These are phyloP conservation scores for Brachionus angularis DNA, from an alignment of 1,140 invertebrate genomes.

Conservation along the genomic window DNA sequence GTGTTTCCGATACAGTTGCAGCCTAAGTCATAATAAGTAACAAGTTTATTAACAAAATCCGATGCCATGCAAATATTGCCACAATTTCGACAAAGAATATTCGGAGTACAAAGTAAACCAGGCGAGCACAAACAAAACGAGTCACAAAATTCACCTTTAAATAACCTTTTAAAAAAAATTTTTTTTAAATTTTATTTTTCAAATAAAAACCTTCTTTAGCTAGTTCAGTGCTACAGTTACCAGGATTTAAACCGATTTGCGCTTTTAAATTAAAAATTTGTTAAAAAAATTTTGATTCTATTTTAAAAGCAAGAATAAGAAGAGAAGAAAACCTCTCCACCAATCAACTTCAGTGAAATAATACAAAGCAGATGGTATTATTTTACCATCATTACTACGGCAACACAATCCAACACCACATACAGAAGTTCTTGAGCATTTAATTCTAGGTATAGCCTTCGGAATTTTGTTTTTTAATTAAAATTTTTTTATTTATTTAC, in stretches of 20 bases:
- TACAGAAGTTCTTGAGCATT: not conserved
- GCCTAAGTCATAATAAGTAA: not conserved
- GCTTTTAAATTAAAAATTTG: too few species aligned
- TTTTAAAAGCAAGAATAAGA: not conserved
- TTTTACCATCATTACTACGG: not conserved
- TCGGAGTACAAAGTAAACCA: not conserved
- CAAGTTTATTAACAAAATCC: not conserved
- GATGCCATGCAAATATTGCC: conserved; percentile 6
- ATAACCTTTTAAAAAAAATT: not conserved
- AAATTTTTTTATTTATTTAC: too few species aligned
- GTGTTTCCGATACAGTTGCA: not conserved
- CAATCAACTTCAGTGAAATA: conserved; percentile 3
- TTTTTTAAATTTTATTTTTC: not conserved
- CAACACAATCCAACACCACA: conserved; percentile 1
- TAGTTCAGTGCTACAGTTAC: not conserved
- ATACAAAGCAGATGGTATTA: not conserved
- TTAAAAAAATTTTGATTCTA: not conserved
- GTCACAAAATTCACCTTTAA: conserved; percentile 2
- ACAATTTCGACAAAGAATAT: not conserved
- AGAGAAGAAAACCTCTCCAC: not conserved
- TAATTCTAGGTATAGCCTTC: not conserved
- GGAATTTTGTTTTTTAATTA: too few species aligned
- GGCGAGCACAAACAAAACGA: not conserved
- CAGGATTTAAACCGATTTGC: not conserved
- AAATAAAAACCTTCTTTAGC: not conserved